Base-by-base conservation (phyloP, 2,797 vertebrate genomes). In the Chrysocyon brachyurus region DNA sequence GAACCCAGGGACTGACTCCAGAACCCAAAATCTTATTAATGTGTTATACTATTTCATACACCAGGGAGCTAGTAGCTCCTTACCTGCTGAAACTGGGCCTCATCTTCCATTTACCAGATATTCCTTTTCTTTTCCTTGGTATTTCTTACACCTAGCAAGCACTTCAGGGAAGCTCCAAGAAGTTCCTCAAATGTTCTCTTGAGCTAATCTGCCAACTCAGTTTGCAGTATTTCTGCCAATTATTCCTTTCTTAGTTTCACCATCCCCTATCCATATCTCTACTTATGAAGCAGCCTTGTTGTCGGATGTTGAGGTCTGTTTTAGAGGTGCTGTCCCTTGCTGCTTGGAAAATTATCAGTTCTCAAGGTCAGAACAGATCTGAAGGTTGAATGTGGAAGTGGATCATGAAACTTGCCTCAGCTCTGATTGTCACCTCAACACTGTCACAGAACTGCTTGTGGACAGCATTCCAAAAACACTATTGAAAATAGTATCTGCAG, bases 401-500 rank as follows among this genome's bases (percentile, higher is more conserved):
- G 40, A 36, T 54, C 19, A 91, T 90, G 63, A 87, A 40, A 26
- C 49, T 46, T 61, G 49, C 6, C 46, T n/a, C 64, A 61, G 63
- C 33, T 68, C 7, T 36, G 86, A 0, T 2, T 93, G 57, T 82
- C 46, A 87, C 56, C 59, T 12, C 82, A 57, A 70, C 21, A 56
- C 19, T 24, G 14, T 86, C 91, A 31, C 21, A 81, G 12, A 28
- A 33, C 21, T 92, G 49, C 22, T 96, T 54, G 15, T 75, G 26
- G 15, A 46, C 3, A 68, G 46, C 1, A 16, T 61, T 91, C 36
- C 1, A 19, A 73, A 83, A 77, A 77, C 28, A 33, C 21, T 66
- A 22, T 63, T 96, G 54, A 90, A 88, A 93, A 66, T 22, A 52
- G 72, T 68, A 94, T 82, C 40, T 75, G n/a, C 3, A 84, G 16